Conservation (phyloP, 2,888 invertebrate genomes). For the Epicampocera succincta region DNA sequence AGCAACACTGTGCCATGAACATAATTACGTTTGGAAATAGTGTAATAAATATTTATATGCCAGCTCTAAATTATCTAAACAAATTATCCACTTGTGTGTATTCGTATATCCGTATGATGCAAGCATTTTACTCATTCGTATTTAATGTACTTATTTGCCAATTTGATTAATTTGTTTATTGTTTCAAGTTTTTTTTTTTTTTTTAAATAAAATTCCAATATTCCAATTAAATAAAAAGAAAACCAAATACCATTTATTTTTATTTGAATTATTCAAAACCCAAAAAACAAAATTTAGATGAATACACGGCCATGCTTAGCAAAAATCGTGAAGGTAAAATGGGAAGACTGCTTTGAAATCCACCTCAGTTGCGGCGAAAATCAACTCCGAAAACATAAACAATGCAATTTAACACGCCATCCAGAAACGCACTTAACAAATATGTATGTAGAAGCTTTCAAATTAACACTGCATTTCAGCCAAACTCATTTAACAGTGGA, state of each 20-base stretch:
- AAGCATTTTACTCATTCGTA: neutral
- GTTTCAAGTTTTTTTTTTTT: conserved; percentile 5
- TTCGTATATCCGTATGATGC: conserved; percentile 12
- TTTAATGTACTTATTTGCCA: neutral
- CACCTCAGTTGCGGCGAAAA: conserved; percentile 55
- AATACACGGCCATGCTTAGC: conserved; percentile 82
- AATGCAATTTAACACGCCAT: conserved; percentile 28
- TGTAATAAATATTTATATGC: neutral
- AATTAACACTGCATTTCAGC: conserved; percentile 15
- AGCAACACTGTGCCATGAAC: neutral
- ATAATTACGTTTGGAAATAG: neutral
- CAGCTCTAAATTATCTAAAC: neutral
- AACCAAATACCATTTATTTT: neutral
- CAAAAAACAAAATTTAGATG: conserved; percentile 79
- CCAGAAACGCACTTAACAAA: conserved; percentile 26
- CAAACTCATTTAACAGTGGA: conserved; percentile 13
- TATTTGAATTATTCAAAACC: conserved; percentile 42
- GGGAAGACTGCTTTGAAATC: conserved; percentile 81
- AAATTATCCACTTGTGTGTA: neutral
- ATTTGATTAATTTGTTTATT: neutral
- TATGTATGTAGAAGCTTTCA: neutral
- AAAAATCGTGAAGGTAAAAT: conserved; percentile 82
- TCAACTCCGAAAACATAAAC: conserved; percentile 47
- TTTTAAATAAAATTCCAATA: neutral
- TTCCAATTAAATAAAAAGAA: conserved; percentile 5